Percentiles rank a stretch among this genome's conserved stretches.
These are phyloP conservation scores for Apaloderma vittatum DNA, from an alignment of 2,113 vertebrate genomes.

Conservation along the genomic window DNA sequence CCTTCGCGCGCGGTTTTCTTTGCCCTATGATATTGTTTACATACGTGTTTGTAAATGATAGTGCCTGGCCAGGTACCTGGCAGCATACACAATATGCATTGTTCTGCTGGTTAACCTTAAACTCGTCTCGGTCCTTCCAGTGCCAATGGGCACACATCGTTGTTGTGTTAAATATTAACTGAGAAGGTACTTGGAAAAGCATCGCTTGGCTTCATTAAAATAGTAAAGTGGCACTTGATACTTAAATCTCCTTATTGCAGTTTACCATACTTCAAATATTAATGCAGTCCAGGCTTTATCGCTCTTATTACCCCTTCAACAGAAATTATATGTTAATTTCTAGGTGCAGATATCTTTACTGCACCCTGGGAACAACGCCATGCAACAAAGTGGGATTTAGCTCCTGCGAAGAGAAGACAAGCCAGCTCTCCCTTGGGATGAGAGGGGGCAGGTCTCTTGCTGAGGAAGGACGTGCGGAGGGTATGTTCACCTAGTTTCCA, in stretches of 20 bases:
- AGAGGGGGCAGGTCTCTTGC: neutral
- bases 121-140: neutral
- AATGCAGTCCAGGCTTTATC: neutral
- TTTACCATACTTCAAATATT: neutral
- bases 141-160: neutral
- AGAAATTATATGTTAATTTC: neutral
- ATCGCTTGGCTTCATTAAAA: neutral
- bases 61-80: neutral
- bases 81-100: neutral
- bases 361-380: neutral
- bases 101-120: neutral
- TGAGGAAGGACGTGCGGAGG: neutral
- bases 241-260: neutral
- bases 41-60: neutral
- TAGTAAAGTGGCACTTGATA: neutral
- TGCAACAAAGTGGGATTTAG: neutral
- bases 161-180: neutral
- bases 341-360: neutral
- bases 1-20: accelerated
- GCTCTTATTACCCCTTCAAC: neutral
- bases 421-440: neutral
- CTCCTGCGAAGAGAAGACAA: neutral
- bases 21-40: accelerated
- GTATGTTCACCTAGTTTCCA: neutral
- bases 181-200: neutral